Evolutionary conservation across 2,113 vertebrate species (phyloP), one percentile per base, ranked within the genome.

Genomic region (Numenius arquata): DNA sequence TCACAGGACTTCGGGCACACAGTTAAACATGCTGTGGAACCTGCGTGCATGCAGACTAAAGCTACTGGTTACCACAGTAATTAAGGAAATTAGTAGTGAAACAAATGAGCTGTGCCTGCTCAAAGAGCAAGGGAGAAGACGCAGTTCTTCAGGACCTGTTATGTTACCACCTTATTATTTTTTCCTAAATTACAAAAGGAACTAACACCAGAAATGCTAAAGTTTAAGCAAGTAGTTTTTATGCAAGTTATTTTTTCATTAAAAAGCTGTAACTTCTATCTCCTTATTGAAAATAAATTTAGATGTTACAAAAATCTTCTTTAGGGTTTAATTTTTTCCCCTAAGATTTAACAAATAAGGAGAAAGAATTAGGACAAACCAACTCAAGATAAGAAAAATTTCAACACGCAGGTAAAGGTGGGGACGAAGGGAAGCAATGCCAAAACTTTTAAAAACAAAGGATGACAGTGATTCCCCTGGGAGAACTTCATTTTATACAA

Each of bases 11-110:
- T 70, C 41, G 67, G 75, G 55, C n/a, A 86, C 59, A 63, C 68
- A 72, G n/a, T 84, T 86, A 77, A 56, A 85, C 3, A 6, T 36
- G 41, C 62, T 75, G 70, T 74, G 61, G 68, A 89, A 84, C 16
- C 73, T 36, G 23, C 2, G 2, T 56, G 19, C 38, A 72, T 48
- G 56, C 68, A 95, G 68, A 94, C 76, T 70, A 94, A 90, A 94
- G 80, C 78, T 72, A 61, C n/a, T 43, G 47, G 23, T 82, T 82
- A 91, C 66, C 77, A 75, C 48, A 87, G 30, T 43, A 96, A 85
- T 95, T 95, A 94, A 52, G 45, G 77, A 75, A 91, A 95, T 92
- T 43, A 91, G 18, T 32, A 77, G 19, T 8, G 23, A 75, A 94
- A 82, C 41, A 89, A 85, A 68, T 40, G 8, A 94, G 18, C 5